Evolutionary conservation across 2,888 invertebrate species (phyloP).

Genomic region (Carcina quercana): DNA sequence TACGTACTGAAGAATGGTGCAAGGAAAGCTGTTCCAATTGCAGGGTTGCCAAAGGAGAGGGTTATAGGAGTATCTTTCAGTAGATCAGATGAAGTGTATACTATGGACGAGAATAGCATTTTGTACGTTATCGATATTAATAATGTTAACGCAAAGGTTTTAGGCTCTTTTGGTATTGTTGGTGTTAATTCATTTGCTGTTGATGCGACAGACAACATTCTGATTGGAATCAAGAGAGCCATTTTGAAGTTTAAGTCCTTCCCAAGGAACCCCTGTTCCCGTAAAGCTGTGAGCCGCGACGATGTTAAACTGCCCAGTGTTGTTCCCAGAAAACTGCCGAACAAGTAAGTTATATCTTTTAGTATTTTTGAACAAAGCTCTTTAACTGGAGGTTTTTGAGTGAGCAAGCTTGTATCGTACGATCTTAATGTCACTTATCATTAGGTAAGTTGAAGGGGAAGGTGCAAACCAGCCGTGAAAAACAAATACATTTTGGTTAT

Average conservation of each 20-base stretch:
- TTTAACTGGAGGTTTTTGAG: no score
- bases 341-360: no score
- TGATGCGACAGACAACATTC: conserved; percentile 54
- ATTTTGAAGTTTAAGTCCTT: conserved; percentile 47
- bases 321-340: no score
- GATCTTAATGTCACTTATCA: no score
- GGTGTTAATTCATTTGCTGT: conserved; percentile 60
- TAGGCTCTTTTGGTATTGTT: conserved; percentile 44
- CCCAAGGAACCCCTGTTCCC: conserved; percentile 50
- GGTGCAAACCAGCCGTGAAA: no score
- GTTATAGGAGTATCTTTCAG: conserved; percentile 57
- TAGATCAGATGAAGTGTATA: conserved; percentile 50
- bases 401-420: no score
- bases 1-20: conserved; percentile 46
- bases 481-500: no score
- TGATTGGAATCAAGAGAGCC: conserved; percentile 50
- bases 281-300: no score
- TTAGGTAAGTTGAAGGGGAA: no score
- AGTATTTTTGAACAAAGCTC: no score
- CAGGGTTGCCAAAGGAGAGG: conserved; percentile 48
- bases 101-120: conserved; percentile 60
- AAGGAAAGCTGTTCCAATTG: conserved; percentile 50
- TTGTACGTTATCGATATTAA: conserved; percentile 47
- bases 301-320: no score
- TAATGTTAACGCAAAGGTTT: conserved; percentile 37